Evolutionary conservation across 2,113 vertebrate species (phyloP), one percentile per base, ranked within the genome.

Genomic region (Hemibagrus wyckioides): DNA sequence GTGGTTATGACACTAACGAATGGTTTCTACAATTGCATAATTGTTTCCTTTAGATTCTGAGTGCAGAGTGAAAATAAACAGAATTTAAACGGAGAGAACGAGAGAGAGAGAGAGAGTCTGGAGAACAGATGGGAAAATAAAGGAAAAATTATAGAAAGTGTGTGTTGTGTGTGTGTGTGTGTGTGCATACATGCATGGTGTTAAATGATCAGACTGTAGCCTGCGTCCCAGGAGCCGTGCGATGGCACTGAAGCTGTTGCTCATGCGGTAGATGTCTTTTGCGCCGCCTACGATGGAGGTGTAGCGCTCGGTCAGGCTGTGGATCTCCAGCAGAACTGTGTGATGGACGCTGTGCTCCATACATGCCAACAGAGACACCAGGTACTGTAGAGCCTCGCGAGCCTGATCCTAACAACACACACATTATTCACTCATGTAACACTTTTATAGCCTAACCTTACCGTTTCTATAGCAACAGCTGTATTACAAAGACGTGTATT

Each of bases 311-410:
- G 96, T 97, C 89, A 99, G 96, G 28, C 92, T 93, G 90, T 96
- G 95, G 88, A 99, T 97, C 91, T 99, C 97, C 94, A 97, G 93
- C 90, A 99, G 93, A 28, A 99, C 94, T 1, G 96, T 91, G 84
- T 99, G 97, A 92, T 99, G 98, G 61, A 96, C 96, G 0, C 96
- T 96, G 92, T 99, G 97, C 77, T 99, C 98, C 96, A 96, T 96
- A 90, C 91, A 97, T 87, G 96, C 96, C 92, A 99, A 93, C 63
- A 98, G 96, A 85, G 94, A 96, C 89, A 97, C 97, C 93, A 99
- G 93, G 89, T 96, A 97, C 0, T 92, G 88, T 91, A 99, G 90
- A 4, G 96, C 96, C 48, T 89, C 92, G n/a, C 96, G 95, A 87
- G 97, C 97, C 83, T 71, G 93, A 65, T 94, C 92, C 97, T 99